phyloP scores from a whole-genome alignment of 2,797 vertebrate species.

The Urocyon cinereoargenteus region DNA sequence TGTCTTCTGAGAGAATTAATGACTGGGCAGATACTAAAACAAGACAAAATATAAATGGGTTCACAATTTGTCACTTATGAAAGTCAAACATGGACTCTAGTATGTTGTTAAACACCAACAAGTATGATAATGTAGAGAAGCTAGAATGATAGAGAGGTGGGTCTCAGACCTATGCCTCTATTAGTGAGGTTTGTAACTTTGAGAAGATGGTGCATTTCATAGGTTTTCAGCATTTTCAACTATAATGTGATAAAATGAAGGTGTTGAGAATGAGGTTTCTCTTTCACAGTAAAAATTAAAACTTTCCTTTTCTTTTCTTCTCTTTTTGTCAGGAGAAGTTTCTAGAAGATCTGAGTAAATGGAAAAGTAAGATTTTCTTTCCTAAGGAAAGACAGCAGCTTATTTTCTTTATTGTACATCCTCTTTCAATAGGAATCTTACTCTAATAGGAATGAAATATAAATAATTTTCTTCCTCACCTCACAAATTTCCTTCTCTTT shows the following conservation, averaged over 20 bases:
- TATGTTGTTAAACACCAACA: not conserved
- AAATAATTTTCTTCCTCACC: not conserved
- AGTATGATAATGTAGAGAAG: not conserved
- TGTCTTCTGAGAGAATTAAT: not conserved
- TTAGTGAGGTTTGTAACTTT: not conserved
- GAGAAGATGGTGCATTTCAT: not conserved
- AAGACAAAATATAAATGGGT: conserved; percentile 8
- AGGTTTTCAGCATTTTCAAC: not conserved
- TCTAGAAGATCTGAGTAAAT: not conserved
- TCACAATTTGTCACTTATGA: not conserved
- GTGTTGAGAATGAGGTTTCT: not conserved
- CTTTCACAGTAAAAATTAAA: not conserved
- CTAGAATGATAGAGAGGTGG: not conserved
- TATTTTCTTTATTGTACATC: not conserved
- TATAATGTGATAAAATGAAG: not conserved
- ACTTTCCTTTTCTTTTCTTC: not conserved
- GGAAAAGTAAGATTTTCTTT: not conserved
- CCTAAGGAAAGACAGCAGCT: not conserved
- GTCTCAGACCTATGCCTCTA: not conserved
- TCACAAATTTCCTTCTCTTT: conserved; percentile 17
- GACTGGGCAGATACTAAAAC: not conserved
- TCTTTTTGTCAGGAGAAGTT: not conserved
- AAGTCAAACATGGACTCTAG: not conserved
- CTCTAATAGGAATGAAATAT: not conserved
- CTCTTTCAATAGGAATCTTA: not conserved